These are phyloP conservation scores for Kryphioiulus occultus DNA, from an alignment of 2,888 invertebrate genomes.

Conservation along the genomic window DNA sequence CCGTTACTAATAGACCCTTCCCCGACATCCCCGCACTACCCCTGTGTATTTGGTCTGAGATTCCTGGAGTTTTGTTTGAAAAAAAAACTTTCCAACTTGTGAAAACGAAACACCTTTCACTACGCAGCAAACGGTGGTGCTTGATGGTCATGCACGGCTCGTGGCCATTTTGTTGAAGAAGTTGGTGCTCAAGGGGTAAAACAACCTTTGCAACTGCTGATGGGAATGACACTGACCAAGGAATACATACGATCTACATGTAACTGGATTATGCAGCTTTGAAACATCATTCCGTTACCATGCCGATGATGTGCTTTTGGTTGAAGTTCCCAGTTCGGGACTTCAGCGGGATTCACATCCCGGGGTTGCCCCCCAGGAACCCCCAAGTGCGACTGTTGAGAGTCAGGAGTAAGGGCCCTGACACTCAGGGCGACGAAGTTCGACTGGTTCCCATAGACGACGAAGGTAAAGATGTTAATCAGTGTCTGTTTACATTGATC, in stretches of 20 bases:
- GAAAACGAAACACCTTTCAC: not conserved
- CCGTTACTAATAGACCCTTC: conserved; percentile 30
- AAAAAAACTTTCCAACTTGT: not conserved
- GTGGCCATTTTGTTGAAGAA: not conserved
- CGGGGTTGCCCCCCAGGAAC: conserved; percentile 2
- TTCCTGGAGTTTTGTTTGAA: not conserved
- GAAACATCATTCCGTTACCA: not conserved
- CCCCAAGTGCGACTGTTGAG: not conserved
- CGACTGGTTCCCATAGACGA: not conserved
- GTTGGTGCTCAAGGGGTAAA: not conserved
- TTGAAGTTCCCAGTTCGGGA: conserved; percentile 3
- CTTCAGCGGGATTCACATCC: conserved; percentile 28
- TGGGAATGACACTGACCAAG: not conserved
- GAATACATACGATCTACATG: not conserved
- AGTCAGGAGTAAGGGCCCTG: not conserved
- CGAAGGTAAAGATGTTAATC: not conserved
- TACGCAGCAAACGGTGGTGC: not conserved
- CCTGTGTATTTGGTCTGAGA: not conserved
- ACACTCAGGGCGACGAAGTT: not conserved
- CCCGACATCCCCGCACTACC: not conserved
- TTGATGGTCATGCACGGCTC: not conserved
- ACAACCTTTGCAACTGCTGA: not conserved
- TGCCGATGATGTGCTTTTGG: conserved; percentile 44
- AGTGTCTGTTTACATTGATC: not conserved
- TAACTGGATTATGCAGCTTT: not conserved